These are phyloP conservation scores for Ascaphus truei DNA, from an alignment of 2,113 vertebrate genomes.

Conservation along the genomic window DNA sequence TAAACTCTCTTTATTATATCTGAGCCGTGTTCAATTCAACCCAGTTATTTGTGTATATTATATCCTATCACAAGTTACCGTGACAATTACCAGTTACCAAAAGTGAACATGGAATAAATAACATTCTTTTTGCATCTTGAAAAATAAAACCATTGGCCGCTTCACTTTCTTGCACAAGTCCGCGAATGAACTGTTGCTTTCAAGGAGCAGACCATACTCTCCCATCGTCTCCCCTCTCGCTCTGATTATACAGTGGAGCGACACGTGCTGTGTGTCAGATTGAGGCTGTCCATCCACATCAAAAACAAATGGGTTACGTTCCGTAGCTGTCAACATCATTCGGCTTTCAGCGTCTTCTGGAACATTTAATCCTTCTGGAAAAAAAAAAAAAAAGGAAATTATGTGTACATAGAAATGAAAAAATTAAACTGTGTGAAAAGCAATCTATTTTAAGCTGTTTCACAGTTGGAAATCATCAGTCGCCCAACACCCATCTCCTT, in stretches of 20 bases:
- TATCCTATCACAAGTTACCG: no score
- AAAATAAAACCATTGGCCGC: no score
- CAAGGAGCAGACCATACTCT: not conserved
- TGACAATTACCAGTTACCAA: no score
- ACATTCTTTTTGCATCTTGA: no score
- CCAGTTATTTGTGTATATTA: no score
- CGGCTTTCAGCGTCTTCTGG: not conserved
- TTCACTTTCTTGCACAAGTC: no score
- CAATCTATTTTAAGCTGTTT: constrained; percentile 2
- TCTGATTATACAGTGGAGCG: not conserved
- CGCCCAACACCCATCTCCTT: not conserved
- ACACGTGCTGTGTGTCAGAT: not conserved
- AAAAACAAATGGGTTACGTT: not conserved
- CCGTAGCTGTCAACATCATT: not conserved
- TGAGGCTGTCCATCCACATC: constrained; percentile 7
- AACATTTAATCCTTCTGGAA: not conserved
- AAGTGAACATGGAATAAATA: no score
- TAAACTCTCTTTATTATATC: no score
- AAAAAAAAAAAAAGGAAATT: not conserved
- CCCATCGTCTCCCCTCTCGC: not conserved
- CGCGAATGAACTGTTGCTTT: no score
- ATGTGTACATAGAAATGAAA: not conserved
- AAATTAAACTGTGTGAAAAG: not conserved
- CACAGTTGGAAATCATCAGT: not conserved
- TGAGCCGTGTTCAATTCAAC: no score